Evolutionary conservation across 2,113 vertebrate species (phyloP).

Genomic region (Xiphophorus maculatus): DNA sequence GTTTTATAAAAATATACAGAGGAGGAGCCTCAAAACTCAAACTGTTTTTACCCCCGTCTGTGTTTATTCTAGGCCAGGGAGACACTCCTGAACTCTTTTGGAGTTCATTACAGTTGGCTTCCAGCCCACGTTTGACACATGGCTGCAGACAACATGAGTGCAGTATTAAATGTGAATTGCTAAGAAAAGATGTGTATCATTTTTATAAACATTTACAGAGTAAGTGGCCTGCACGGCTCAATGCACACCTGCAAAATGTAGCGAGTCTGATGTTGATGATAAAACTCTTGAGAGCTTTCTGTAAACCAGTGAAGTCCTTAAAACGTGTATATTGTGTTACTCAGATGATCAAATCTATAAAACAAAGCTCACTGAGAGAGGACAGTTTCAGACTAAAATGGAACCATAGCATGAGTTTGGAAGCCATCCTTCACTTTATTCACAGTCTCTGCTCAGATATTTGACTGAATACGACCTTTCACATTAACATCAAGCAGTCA

Average conservation of each 20-base stretch:
- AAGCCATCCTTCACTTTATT: conserved; percentile 40
- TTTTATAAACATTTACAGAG: conserved; percentile 26
- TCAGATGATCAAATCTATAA: conserved; percentile 2
- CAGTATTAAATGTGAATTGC: conserved; percentile 18
- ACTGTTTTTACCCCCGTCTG: conserved; percentile 49
- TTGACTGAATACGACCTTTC: conserved; percentile 53
- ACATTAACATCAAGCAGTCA: conserved; percentile 27
- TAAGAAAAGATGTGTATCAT: conserved; percentile 30
- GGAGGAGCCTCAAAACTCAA: conserved; percentile 53
- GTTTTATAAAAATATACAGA: conserved; percentile 73
- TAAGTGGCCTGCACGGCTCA: conserved; percentile 9
- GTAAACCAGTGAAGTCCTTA: not conserved
- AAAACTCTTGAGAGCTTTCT: not conserved
- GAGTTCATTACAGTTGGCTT: conserved; percentile 48
- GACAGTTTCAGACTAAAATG: not conserved
- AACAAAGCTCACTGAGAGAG: conserved; percentile 3
- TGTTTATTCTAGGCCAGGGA: conserved; percentile 55
- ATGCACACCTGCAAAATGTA: conserved; percentile 1
- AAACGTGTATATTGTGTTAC: not conserved
- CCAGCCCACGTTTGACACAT: conserved; percentile 34
- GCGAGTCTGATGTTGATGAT: not conserved
- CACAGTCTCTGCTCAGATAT: conserved; percentile 56
- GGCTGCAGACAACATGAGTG: conserved; percentile 31
- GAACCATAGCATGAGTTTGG: not conserved
- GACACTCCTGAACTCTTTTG: conserved; percentile 35